phyloP scores from a whole-genome alignment of 2,113 vertebrate genomes.

The Tichodroma muraria region DNA sequence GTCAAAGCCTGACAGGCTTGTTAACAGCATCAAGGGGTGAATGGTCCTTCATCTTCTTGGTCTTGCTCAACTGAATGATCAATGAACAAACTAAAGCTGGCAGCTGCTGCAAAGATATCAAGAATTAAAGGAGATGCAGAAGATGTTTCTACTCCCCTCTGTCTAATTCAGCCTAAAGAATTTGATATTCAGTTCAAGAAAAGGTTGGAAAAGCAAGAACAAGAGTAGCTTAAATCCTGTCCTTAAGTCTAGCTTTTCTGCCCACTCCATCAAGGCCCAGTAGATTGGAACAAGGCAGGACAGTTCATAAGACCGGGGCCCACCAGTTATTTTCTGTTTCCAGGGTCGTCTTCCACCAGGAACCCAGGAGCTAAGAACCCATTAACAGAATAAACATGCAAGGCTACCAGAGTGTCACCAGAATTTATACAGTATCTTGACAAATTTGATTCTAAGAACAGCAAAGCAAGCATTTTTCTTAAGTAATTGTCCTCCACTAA shows the following conservation, averaged over 20 bases:
- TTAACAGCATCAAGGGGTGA: conserved; percentile 49
- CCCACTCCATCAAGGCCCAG: neutral
- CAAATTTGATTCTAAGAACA: neutral
- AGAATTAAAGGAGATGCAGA: conserved; percentile 19
- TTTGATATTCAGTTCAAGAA: neutral
- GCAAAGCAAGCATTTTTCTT: neutral
- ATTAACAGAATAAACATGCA: neutral
- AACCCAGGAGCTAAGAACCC: neutral
- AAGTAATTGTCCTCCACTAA: neutral
- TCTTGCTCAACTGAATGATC: conserved; percentile 48
- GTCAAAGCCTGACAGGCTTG: conserved; percentile 51
- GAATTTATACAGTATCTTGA: neutral
- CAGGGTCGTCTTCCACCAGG: neutral
- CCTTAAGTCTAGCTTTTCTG: neutral
- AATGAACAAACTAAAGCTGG: conserved; percentile 51
- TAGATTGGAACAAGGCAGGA: neutral
- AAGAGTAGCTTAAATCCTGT: neutral
- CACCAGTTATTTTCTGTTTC: neutral
- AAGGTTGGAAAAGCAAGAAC: neutral
- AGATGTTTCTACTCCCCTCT: neutral
- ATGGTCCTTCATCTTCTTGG: conserved; percentile 42
- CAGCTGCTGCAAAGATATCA: neutral
- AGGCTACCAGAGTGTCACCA: neutral
- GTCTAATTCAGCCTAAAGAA: neutral
- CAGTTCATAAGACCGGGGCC: neutral